Percentiles rank a stretch among this genome's conserved stretches.
These are phyloP conservation scores for Rugalucina vietnamica DNA, from an alignment of 2,888 invertebrate species.

Conservation along the genomic window DNA sequence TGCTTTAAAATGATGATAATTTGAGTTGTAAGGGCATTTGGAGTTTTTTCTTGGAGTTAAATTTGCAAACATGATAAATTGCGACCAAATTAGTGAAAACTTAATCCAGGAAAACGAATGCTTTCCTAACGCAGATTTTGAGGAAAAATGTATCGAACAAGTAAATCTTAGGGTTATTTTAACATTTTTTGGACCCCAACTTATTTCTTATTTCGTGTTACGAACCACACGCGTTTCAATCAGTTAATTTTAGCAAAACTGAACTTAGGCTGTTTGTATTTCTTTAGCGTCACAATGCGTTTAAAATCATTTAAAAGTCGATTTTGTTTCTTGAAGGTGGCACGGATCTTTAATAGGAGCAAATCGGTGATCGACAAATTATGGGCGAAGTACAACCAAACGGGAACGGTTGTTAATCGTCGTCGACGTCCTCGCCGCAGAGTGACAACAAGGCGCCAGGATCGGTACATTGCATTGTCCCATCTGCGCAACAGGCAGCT, in stretches of 20 bases:
- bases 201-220: neutral
- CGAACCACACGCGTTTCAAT: too few species aligned
- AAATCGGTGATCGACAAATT: neutral
- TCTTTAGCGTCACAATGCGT: neutral
- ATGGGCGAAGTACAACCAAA: constrained; percentile 26
- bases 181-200: neutral
- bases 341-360: neutral
- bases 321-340: neutral
- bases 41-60: neutral
- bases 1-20: neutral
- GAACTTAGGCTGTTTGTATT: neutral
- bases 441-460: too few species aligned
- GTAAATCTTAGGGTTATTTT: neutral
- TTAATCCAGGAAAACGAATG: neutral
- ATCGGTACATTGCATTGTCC: neutral
- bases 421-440: constrained; percentile 14
- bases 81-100: neutral
- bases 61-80: neutral
- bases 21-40: neutral
- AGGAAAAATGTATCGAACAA: neutral
- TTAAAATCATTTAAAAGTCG: neutral
- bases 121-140: too few species aligned
- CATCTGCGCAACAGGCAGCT: neutral
- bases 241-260: too few species aligned
- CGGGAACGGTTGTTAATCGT: constrained; percentile 26